Evolutionary conservation across 2,888 invertebrate species (phyloP), one percentile per base, ranked within the genome.

Genomic region (Xestia c-nigrum): DNA sequence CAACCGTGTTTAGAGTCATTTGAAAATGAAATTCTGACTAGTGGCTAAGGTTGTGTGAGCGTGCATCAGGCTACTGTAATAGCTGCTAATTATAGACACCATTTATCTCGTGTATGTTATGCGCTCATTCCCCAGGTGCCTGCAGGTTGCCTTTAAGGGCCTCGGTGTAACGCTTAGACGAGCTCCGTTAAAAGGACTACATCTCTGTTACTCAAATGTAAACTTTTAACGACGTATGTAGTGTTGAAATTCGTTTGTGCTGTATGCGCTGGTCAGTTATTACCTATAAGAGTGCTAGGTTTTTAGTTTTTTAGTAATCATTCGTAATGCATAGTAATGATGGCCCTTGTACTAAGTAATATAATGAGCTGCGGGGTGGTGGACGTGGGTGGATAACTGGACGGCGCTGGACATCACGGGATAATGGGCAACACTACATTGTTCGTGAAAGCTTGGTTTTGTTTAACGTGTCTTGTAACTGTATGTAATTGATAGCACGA

Each of bases 261-360:
- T n/a, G 14, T 46, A 1, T 31, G 46, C 10, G 38, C 31, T 65
- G 52, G 64, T 5, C 59, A 79, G 57, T 84, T 19, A 69, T 10
- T 70, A 79, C 31, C 3, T 14, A n/a, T n/a, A n/a, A 52, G n/a
- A 68, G 66, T n/a, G 38, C 52, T 43, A n/a, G 16, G 57, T 57
- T 55, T 47, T 63, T 47, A 47, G 55, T 73, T 59, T 83, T 80
- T 64, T 12, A 78, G 63, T 68, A 74, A 80, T 85, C 69, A 81
- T 66, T 65, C 40, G 24, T 84, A 84, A 84, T 71, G 65, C 38
- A 50, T 61, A 55, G 64, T 31, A 40, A 63, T 74, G 70, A n/a
- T 10, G 9, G n/a, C 24, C 24, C 21, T 55, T 43, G 43, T 24
- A 31, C 47, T 40, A 43, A 75, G 71, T 72, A 66, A 47, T 24